Evolutionary conservation across 2,888 invertebrate genomes (phyloP).

Genomic region (Temnothorax rugatulus): DNA sequence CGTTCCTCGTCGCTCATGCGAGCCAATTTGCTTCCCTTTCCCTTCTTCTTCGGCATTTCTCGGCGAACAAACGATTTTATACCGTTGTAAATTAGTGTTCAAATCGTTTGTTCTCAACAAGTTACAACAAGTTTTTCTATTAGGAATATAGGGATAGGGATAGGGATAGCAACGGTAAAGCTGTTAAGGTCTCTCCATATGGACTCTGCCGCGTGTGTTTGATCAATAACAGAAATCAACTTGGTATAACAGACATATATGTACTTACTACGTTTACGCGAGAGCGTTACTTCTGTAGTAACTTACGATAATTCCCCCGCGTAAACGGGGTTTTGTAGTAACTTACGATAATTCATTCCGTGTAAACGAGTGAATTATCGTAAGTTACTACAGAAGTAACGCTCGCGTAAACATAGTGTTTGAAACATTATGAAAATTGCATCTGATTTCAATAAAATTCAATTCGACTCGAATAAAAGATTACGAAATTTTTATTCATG

Average conservation of each 20-base stretch:
- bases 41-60: conserved; percentile 88
- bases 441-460: background rate
- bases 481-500: background rate
- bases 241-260: conserved; percentile 27
- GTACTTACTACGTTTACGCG: too few relatives aligned
- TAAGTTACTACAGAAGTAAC: too few relatives aligned
- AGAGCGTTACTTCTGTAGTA: too few relatives aligned
- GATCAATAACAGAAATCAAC: conserved; percentile 51
- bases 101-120: conserved; percentile 54
- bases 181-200: background rate
- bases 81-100: conserved; percentile 22
- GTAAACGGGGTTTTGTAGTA: too few relatives aligned
- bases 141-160: background rate
- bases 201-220: conserved; percentile 41
- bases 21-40: conserved; percentile 92
- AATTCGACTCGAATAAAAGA: background rate
- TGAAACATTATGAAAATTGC: conserved; percentile 13
- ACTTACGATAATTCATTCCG: too few relatives aligned
- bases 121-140: conserved; percentile 39
- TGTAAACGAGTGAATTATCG: too few relatives aligned
- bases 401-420: too few relatives aligned
- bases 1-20: conserved; percentile 95
- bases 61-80: background rate
- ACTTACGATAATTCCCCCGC: too few relatives aligned
- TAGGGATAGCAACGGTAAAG: background rate